phyloP scores from a whole-genome alignment of 1,140 invertebrate species.

The Drosophila bocqueti region DNA sequence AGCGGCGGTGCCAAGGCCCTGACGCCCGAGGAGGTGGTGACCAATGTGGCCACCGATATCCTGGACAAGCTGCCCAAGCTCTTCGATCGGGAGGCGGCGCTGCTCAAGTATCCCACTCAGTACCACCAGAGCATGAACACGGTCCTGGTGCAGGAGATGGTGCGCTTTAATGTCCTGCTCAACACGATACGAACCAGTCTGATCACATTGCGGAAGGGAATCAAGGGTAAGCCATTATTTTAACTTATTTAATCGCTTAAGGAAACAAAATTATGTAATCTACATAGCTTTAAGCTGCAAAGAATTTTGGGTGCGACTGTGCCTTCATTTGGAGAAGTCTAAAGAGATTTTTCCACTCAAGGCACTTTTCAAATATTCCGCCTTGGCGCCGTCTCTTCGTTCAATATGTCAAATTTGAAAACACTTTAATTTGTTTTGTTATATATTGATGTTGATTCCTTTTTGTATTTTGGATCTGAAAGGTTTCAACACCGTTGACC shows the following conservation, averaged over 20 bases:
- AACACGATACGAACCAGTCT: slow-evolving; percentile 91
- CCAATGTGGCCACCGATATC: slow-evolving; percentile 90
- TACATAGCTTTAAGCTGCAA: neutral
- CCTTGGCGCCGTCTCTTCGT: neutral
- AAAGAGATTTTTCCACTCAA: neutral
- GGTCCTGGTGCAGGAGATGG: slow-evolving; percentile 97
- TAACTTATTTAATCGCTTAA: neutral
- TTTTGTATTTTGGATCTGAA: neutral
- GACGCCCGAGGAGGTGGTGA: slow-evolving; percentile 89
- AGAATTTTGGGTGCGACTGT: neutral
- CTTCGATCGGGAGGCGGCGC: slow-evolving; percentile 89
- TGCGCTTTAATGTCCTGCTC: slow-evolving; percentile 93
- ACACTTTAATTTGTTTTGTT: neutral
- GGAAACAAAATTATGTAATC: neutral
- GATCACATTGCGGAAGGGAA: slow-evolving; percentile 93
- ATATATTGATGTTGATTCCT: neutral
- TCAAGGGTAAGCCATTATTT: slow-evolving; percentile 90
- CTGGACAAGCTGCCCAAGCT: slow-evolving; percentile 90
- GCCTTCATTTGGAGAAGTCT: neutral
- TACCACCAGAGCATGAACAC: slow-evolving; percentile 91
- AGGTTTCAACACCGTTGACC: neutral
- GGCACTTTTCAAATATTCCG: too few relatives aligned
- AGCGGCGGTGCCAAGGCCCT: slow-evolving; percentile 60
- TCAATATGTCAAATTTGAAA: neutral
- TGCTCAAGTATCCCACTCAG: slow-evolving; percentile 91